Evolutionary conservation across 2,113 vertebrate species (phyloP).

Genomic region (Nansenia antarctica): DNA sequence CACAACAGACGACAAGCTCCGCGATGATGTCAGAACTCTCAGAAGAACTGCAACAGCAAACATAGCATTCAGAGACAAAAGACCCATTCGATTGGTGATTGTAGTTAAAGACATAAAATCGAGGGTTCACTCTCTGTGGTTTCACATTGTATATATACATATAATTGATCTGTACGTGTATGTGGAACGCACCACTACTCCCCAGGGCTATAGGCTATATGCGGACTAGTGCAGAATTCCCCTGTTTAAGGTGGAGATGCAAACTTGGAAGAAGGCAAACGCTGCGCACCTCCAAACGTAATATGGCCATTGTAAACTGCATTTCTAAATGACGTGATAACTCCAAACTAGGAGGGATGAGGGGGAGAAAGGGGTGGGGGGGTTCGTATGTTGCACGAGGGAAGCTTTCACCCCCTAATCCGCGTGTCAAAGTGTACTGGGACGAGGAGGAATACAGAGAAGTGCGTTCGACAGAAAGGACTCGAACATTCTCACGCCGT

Average conservation of each 20-base stretch:
- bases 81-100: slow-evolving; percentile 49
- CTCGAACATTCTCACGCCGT: slow-evolving; percentile 51
- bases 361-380: slow-evolving; percentile 19
- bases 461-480: slow-evolving; percentile 11
- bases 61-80: slow-evolving; percentile 47
- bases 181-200: not conserved
- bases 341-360: slow-evolving; percentile 14
- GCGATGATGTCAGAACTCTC: slow-evolving; percentile 53
- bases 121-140: slow-evolving; percentile 1
- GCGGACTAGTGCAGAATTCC: slow-evolving; percentile 31
- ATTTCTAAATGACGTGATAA: slow-evolving; percentile 29
- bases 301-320: slow-evolving; percentile 33
- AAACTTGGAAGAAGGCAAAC: slow-evolving; percentile 47
- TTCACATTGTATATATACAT: not conserved
- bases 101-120: slow-evolving; percentile 17
- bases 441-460: slow-evolving; percentile 51
- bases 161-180: not conserved
- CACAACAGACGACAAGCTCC: slow-evolving; percentile 65
- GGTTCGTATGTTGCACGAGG: slow-evolving; percentile 48
- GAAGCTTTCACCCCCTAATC: slow-evolving; percentile 72
- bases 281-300: slow-evolving; percentile 32
- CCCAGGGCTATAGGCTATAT: not conserved
- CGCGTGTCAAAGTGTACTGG: slow-evolving; percentile 68
- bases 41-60: slow-evolving; percentile 41
- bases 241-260: slow-evolving; percentile 31